Evolutionary conservation across 2,888 invertebrate species (phyloP), one percentile per base, ranked within the genome.

Genomic region (Ophion costatus): DNA sequence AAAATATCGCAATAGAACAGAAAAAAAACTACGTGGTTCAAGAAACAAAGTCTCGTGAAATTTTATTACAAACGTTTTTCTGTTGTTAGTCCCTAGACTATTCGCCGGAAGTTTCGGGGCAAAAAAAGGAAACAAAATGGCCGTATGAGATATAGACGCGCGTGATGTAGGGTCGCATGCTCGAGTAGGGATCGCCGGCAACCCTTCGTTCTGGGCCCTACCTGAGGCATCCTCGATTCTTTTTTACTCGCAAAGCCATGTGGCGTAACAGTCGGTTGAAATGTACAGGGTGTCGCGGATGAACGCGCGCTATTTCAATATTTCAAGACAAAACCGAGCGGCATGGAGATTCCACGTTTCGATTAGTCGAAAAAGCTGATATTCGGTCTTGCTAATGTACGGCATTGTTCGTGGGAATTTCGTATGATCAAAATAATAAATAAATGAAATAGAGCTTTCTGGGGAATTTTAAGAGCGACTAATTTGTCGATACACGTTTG

Each of bases 231-330:
- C 76, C 82, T 63, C 56, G 66, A 71, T 83, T 67, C 77, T 84
- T 82, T 74, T 59, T 45, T 29, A 66, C 66, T 66, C 56, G 38
- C 63, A 80, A 80, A 84, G 80, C 81, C 89, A 88, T 88, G 87
- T 88, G 88, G 89, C 87, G 87, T 87, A 87, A 88, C 86, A 81
- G 86, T 84, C 82, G 78, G 75, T 82, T 75, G 73, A 71, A 77
- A 80, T 76, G 82, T 80, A 88, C 84, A 82, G 82, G 86, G 81
- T 86, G 84, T 83, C 61, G 38, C 63, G 73, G 69, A 24, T 29
- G 64, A 67, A 57, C n/a, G 42, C 29, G n/a, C 42, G 11, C n/a
- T n/a, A 1, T 59, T 61, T 17, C 51, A 67, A 11, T n/a, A n/a
- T 14, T 1, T 14, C 0, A 29, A 24, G 14, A 63, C 29, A 63